phyloP scores from a whole-genome alignment of 1,140 invertebrate species.

The Leptopilina clavipes region DNA sequence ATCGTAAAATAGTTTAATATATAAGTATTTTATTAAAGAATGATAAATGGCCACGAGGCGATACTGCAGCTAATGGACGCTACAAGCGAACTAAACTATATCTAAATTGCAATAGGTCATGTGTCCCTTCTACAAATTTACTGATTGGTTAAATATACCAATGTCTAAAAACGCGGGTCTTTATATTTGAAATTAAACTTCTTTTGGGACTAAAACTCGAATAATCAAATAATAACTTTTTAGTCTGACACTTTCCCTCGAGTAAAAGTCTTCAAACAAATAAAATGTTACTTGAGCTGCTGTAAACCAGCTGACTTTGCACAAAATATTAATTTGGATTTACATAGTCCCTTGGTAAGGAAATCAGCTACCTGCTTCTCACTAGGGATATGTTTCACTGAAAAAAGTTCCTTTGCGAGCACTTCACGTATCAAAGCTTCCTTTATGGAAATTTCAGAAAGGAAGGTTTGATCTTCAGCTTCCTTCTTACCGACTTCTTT shows the following conservation, averaged over 20 bases:
- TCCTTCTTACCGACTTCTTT: not conserved
- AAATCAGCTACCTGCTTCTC: not conserved
- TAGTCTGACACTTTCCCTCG: not conserved
- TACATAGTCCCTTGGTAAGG: not conserved
- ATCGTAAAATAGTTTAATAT: too few relatives aligned
- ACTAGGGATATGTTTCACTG: not conserved
- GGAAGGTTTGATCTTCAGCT: not conserved
- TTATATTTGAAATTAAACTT: too few relatives aligned
- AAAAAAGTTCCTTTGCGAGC: not conserved
- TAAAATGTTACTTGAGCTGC: not conserved
- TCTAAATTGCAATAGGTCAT: too few relatives aligned
- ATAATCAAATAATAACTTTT: too few relatives aligned
- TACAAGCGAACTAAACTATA: too few relatives aligned
- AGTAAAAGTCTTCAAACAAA: not conserved
- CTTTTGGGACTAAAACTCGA: too few relatives aligned
- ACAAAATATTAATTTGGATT: not conserved
- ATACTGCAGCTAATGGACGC: too few relatives aligned
- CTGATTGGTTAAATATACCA: too few relatives aligned
- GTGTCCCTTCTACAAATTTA: too few relatives aligned
- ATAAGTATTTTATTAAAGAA: too few relatives aligned
- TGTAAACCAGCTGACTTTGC: not conserved
- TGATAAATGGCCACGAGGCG: too few relatives aligned
- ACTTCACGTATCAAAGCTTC: constrained; percentile 44
- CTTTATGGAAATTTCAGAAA: constrained; percentile 42
- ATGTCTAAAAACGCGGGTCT: too few relatives aligned